Conservation (phyloP, 2,888 invertebrate genomes). For the Tiliacea citrago region DNA sequence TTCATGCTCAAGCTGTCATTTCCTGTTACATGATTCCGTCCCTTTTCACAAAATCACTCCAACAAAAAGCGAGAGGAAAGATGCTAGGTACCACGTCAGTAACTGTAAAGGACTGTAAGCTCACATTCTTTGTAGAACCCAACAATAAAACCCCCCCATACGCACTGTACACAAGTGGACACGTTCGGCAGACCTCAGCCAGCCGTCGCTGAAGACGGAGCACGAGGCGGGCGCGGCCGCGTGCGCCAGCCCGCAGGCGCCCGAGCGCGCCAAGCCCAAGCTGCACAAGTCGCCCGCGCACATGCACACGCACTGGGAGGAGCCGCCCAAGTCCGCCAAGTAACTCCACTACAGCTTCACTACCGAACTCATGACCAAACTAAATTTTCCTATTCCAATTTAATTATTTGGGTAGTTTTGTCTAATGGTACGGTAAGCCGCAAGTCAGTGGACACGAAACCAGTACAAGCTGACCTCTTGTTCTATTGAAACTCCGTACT, state of each 20-base stretch:
- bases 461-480: background rate
- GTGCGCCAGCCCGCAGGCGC: constrained; percentile 53
- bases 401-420: background rate
- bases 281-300: constrained; percentile 83
- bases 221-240: constrained; percentile 62
- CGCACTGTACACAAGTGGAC: background rate
- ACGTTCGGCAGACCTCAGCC: constrained; percentile 92
- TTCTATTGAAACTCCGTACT: too few relatives aligned
- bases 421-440: background rate
- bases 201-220: constrained; percentile 93
- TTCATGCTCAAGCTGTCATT: too few relatives aligned
- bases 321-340: constrained; percentile 79
- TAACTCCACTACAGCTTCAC: background rate
- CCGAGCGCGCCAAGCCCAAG: constrained; percentile 62
- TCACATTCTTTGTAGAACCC: background rate
- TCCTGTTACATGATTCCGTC: too few relatives aligned
- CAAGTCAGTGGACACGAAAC: background rate
- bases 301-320: constrained; percentile 92
- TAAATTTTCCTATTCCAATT: too few relatives aligned
- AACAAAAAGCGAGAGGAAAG: too few relatives aligned
- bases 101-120: background rate
- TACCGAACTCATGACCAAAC: background rate
- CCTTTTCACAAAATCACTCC: too few relatives aligned
- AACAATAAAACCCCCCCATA: too few relatives aligned
- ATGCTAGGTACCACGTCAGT: too few relatives aligned